phyloP scores from a whole-genome alignment of 35 echinoderm and acorn worm genomes.

The Strongylocentrotus purpuratus region DNA sequence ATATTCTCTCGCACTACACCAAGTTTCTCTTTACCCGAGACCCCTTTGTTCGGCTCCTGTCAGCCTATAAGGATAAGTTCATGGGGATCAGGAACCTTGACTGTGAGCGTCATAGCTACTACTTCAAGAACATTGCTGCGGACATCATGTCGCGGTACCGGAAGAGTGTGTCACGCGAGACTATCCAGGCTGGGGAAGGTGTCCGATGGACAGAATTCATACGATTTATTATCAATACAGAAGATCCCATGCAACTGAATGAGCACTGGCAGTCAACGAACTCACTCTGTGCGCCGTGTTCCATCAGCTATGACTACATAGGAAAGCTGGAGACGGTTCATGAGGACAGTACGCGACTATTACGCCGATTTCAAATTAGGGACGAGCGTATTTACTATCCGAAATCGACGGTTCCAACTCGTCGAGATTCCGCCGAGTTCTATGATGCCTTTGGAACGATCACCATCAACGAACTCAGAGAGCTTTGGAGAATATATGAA shows the following conservation, averaged over 20 bases:
- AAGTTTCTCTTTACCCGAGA: conserved; percentile 71
- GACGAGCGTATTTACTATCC: conserved; percentile 42
- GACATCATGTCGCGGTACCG: conserved; percentile 56
- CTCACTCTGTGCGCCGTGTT: conserved; percentile 64
- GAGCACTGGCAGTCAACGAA: conserved; percentile 72
- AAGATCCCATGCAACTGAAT: conserved; percentile 31
- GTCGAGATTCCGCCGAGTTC: conserved; percentile 40
- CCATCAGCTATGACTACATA: conserved; percentile 73
- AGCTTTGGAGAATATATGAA: conserved; percentile 77
- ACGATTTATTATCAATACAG: conserved; percentile 45
- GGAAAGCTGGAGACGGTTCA: conserved; percentile 72
- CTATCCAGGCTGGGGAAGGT: conserved; percentile 56
- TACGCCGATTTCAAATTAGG: conserved; percentile 40
- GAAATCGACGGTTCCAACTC: conserved; percentile 50
- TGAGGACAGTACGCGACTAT: conserved; percentile 55
- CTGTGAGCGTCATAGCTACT: conserved; percentile 38
- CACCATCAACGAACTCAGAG: conserved; percentile 40
- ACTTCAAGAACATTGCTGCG: conserved; percentile 61
- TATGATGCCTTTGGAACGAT: conserved; percentile 75
- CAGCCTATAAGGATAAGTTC: conserved; percentile 75
- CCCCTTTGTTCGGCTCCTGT: conserved; percentile 70
- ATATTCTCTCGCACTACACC: conserved; percentile 55
- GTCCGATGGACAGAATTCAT: conserved; percentile 55
- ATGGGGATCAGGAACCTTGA: conserved; percentile 26
- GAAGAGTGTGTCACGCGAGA: conserved; percentile 31